Percentiles rank a stretch among this genome's conserved stretches.
Conservation (phyloP, 2,888 invertebrate genomes). For the Incurvaria masculella region DNA sequence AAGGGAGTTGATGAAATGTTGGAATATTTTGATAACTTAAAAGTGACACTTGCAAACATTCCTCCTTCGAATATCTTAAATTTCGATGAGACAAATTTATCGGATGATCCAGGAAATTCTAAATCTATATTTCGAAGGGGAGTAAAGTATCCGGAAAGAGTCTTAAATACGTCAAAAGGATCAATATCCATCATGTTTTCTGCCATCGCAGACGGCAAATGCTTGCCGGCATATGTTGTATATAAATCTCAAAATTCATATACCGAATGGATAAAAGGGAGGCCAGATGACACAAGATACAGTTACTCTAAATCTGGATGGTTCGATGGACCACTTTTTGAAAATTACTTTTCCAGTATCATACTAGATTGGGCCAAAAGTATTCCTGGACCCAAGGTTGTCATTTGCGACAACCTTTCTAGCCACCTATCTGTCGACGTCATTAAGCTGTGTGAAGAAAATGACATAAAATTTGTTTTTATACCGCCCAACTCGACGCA, state of each 20-base stretch:
- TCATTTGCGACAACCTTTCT: conserved; percentile 18
- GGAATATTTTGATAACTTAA: conserved; percentile 8
- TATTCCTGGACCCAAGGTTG: background rate
- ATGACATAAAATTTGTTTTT: conserved; percentile 20
- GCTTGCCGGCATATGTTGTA: background rate
- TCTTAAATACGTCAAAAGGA: conserved; percentile 25
- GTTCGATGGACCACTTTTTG: conserved; percentile 17
- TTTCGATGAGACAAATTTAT: conserved; percentile 8
- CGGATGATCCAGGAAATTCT: conserved; percentile 12
- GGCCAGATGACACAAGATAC: conserved; percentile 4
- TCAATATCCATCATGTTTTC: conserved; percentile 29
- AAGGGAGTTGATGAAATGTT: conserved; percentile 14
- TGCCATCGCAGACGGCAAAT: conserved; percentile 24
- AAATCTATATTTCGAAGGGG: conserved; percentile 20
- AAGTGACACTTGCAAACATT: background rate
- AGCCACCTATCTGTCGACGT: conserved; percentile 13
- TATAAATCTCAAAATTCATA: background rate
- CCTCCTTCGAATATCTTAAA: conserved; percentile 1
- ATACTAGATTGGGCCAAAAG: background rate
- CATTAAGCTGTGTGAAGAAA: conserved; percentile 17
- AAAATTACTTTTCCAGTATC: background rate
- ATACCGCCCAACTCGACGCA: conserved; percentile 20
- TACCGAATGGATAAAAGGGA: background rate
- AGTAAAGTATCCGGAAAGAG: conserved; percentile 26
- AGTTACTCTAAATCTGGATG: conserved; percentile 7